phyloP scores from a whole-genome alignment of 2,888 invertebrate genomes.

The Cordilura impudica region DNA sequence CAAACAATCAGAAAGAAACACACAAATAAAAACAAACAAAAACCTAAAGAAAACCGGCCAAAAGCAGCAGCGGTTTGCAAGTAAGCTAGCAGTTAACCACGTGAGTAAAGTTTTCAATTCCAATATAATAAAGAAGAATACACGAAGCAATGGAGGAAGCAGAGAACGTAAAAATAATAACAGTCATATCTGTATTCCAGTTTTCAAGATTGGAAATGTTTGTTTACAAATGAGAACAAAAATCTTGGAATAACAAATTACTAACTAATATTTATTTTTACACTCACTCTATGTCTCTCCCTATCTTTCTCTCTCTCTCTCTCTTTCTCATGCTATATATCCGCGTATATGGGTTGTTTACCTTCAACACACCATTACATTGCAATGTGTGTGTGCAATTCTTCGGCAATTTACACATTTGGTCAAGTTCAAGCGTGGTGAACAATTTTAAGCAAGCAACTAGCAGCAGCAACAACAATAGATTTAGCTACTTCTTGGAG shows the following conservation, averaged over 20 bases:
- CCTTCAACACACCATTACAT: slow-evolving; percentile 25
- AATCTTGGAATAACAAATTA: slow-evolving; percentile 1
- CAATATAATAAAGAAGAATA: not conserved
- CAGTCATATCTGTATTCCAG: slow-evolving; percentile 39
- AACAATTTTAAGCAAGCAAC: slow-evolving; percentile 41
- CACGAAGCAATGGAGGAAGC: slow-evolving; percentile 14
- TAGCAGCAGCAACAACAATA: slow-evolving; percentile 18
- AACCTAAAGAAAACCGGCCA: slow-evolving; percentile 32
- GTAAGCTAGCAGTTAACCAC: slow-evolving; percentile 23
- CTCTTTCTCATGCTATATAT: too few species aligned
- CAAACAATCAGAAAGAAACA: slow-evolving; percentile 25
- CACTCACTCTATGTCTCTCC: not conserved
- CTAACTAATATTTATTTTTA: too few species aligned
- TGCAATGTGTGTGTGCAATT: slow-evolving; percentile 2
- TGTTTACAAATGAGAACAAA: slow-evolving; percentile 57
- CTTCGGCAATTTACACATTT: slow-evolving; percentile 73
- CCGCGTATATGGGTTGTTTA: slow-evolving; percentile 22
- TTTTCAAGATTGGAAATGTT: slow-evolving; percentile 51
- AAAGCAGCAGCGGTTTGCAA: slow-evolving; percentile 10
- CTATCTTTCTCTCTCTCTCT: slow-evolving; percentile 19
- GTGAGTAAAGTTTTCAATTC: slow-evolving; percentile 30
- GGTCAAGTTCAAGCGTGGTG: slow-evolving; percentile 74
- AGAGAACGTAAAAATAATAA: slow-evolving; percentile 14
- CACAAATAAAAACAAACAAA: slow-evolving; percentile 46
- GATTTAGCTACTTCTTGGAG: slow-evolving; percentile 7